Conservation (phyloP, 35 echinoderm and acorn worm species). For the Apostichopus parvimensis region DNA sequence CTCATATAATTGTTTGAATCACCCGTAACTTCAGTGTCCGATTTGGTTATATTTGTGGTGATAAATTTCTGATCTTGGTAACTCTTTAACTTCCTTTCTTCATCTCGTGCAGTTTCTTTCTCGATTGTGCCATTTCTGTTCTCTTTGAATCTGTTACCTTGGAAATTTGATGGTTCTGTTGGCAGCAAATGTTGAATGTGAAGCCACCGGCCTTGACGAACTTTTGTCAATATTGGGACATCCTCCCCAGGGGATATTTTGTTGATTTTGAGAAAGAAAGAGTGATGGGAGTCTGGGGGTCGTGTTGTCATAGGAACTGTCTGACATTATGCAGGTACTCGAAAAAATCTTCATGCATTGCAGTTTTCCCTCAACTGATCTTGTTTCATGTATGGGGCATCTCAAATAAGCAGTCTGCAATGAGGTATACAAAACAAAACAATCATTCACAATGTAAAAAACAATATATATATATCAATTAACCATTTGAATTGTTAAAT, state of each 20-base stretch:
- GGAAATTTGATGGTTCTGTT: background rate
- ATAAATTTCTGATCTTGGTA: background rate
- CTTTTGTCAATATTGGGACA: conserved; percentile 34
- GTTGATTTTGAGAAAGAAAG: conserved; percentile 25
- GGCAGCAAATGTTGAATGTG: conserved; percentile 60
- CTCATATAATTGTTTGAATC: background rate
- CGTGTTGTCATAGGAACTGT: conserved; percentile 30
- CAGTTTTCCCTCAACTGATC: background rate
- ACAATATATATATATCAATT: no score
- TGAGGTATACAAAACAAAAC: no score
- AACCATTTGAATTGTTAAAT: no score
- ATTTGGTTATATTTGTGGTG: background rate
- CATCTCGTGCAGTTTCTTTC: background rate
- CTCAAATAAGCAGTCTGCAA: no score
- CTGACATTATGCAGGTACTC: background rate
- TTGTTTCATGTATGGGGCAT: no score
- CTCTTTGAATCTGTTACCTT: background rate
- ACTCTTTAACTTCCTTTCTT: background rate
- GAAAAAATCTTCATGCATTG: background rate
- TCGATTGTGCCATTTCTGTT: background rate
- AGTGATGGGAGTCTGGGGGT: conserved; percentile 9
- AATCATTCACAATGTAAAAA: no score
- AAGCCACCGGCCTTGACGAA: conserved; percentile 79
- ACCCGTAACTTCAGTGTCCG: background rate
- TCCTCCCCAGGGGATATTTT: conserved; percentile 38